phyloP scores from a whole-genome alignment of 53 echinoderm and acorn worm species.

The Echinometra lucunter region DNA sequence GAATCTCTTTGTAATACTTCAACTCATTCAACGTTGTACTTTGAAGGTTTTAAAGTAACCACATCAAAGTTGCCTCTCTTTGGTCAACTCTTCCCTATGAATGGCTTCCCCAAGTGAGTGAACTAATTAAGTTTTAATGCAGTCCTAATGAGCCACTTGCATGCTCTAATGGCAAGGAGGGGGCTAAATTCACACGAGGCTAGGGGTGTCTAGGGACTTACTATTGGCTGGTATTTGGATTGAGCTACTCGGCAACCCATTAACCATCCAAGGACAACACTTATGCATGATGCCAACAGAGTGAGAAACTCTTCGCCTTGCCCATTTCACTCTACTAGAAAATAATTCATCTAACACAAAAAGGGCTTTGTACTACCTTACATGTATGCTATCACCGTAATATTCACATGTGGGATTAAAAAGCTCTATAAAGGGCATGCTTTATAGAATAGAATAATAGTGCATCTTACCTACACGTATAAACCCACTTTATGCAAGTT shows the following conservation, averaged over 20 bases:
- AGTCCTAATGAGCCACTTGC: slow-evolving; percentile 61
- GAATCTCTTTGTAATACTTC: not conserved
- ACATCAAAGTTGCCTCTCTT: slow-evolving; percentile 22
- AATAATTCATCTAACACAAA: slow-evolving; percentile 57
- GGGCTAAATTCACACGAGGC: slow-evolving; percentile 70
- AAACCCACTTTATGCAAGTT: no score
- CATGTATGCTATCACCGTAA: not conserved
- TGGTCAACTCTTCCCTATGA: slow-evolving; percentile 21
- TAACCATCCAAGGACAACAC: slow-evolving; percentile 62
- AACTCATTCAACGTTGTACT: not conserved
- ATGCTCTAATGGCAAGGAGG: slow-evolving; percentile 56
- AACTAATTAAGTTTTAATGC: slow-evolving; percentile 71
- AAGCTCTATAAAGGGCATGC: no score
- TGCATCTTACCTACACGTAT: no score
- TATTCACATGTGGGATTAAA: not conserved
- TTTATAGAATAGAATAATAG: no score
- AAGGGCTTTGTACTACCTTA: slow-evolving; percentile 41
- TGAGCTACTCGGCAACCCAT: slow-evolving; percentile 50
- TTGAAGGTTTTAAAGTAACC: slow-evolving; percentile 7
- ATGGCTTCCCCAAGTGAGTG: slow-evolving; percentile 64
- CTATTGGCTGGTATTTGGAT: slow-evolving; percentile 68
- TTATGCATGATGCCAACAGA: slow-evolving; percentile 44
- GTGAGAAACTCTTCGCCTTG: slow-evolving; percentile 56
- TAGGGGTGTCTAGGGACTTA: slow-evolving; percentile 62
- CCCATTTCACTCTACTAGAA: slow-evolving; percentile 32